A percentile compares a stretch with the other conserved stretches of the same genome.
Conservation (phyloP, 2,797 vertebrate species). For the Hypotaenidia okinawae region DNA sequence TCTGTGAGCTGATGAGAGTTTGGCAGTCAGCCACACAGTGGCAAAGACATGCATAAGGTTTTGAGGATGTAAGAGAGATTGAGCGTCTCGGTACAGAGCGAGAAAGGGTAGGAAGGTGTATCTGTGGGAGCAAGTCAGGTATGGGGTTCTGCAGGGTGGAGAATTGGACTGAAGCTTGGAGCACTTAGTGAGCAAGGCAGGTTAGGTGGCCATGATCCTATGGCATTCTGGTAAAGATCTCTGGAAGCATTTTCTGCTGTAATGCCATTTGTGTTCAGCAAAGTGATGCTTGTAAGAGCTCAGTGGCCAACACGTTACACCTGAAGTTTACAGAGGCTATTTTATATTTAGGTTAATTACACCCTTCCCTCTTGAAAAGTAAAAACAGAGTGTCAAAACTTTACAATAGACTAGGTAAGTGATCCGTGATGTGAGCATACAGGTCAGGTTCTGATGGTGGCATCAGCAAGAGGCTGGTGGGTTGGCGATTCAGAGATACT, state of each 20-base stretch:
- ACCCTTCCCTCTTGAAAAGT: neutral
- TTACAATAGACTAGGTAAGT: neutral
- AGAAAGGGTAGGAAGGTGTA: neutral
- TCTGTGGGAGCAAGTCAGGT: neutral
- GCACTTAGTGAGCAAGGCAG: neutral
- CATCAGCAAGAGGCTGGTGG: neutral
- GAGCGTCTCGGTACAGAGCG: neutral
- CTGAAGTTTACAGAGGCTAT: neutral
- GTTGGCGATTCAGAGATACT: neutral
- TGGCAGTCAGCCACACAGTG: neutral
- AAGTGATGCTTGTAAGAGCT: neutral
- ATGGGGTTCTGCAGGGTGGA: neutral
- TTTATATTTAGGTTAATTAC: neutral
- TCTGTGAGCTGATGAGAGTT: neutral
- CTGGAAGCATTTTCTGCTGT: neutral
- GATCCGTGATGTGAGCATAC: fast-evolving
- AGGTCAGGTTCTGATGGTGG: neutral
- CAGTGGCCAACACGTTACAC: no score
- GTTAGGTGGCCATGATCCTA: fast-evolving
- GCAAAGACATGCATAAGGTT: neutral
- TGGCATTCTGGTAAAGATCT: neutral
- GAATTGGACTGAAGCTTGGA: neutral
- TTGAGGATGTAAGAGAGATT: neutral
- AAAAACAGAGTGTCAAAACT: neutral
- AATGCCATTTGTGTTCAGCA: neutral